These are phyloP conservation scores for Palythoa caribaeorum DNA, from an alignment of 92 coral and sea anemone genomes.

Conservation along the genomic window DNA sequence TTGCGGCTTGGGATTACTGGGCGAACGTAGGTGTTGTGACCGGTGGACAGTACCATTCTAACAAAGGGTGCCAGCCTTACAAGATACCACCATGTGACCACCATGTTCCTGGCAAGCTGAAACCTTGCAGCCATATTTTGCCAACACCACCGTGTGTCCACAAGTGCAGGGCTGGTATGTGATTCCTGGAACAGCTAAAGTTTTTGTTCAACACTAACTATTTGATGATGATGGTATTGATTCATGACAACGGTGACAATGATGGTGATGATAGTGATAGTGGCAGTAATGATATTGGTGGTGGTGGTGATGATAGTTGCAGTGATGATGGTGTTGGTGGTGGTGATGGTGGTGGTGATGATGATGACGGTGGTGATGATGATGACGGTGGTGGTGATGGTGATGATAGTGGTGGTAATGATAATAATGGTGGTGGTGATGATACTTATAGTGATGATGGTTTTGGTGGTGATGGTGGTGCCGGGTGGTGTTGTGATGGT, in stretches of 20 bases:
- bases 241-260: background rate
- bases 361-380: too few relatives aligned
- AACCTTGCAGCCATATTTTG: slow-evolving; percentile 74
- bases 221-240: background rate
- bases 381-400: too few relatives aligned
- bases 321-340: too few relatives aligned
- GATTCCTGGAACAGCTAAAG: too few relatives aligned
- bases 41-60: slow-evolving; percentile 86
- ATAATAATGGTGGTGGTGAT: background rate
- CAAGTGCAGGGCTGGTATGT: slow-evolving; percentile 81
- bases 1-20: slow-evolving; percentile 93
- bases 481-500: background rate
- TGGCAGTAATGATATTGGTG: background rate
- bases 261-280: background rate
- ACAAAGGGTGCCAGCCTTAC: slow-evolving; percentile 90
- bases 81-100: slow-evolving; percentile 87
- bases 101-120: slow-evolving; percentile 85
- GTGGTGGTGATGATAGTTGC: too few relatives aligned
- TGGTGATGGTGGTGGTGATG: too few relatives aligned
- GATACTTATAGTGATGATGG: background rate
- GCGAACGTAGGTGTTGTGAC: slow-evolving; percentile 75
- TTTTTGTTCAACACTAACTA: too few relatives aligned
- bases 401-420: too few relatives aligned
- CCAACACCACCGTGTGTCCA: slow-evolving; percentile 87
- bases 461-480: background rate